Evolutionary conservation across 2,888 invertebrate species (phyloP).

Genomic region (Tenthredo livida): DNA sequence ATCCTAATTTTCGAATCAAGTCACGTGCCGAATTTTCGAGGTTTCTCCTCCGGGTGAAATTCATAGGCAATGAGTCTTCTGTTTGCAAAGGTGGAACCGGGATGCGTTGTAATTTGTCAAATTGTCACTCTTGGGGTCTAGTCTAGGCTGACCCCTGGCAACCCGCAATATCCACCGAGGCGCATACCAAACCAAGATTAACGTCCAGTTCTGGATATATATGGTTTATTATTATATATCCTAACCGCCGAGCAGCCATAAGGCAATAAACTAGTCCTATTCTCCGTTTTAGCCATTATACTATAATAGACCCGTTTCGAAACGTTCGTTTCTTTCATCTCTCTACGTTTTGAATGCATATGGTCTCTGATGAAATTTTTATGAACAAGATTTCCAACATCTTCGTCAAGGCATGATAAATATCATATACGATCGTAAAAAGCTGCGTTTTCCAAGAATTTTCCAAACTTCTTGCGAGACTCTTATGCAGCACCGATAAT

Average conservation of each 20-base stretch:
- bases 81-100: background rate
- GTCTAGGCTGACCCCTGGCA: conserved; percentile 11
- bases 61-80: conserved; percentile 6
- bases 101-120: conserved; percentile 26
- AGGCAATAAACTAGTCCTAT: background rate
- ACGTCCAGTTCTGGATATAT: background rate
- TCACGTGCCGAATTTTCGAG: background rate
- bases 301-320: background rate
- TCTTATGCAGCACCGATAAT: too few species aligned
- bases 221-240: background rate
- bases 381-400: too few species aligned
- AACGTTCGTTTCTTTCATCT: background rate
- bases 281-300: background rate
- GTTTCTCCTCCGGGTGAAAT: background rate
- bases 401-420: too few species aligned
- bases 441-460: too few species aligned
- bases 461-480: too few species aligned
- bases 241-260: background rate
- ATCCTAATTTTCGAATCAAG: background rate
- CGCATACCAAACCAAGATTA: conserved; percentile 32
- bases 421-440: too few species aligned
- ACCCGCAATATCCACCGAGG: background rate
- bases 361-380: too few species aligned
- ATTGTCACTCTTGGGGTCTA: conserved; percentile 17
- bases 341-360: too few species aligned